Evolutionary conservation across 2,888 invertebrate genomes (phyloP), one percentile per base, ranked within the genome.

Genomic region (Stenichneumon culpator): DNA sequence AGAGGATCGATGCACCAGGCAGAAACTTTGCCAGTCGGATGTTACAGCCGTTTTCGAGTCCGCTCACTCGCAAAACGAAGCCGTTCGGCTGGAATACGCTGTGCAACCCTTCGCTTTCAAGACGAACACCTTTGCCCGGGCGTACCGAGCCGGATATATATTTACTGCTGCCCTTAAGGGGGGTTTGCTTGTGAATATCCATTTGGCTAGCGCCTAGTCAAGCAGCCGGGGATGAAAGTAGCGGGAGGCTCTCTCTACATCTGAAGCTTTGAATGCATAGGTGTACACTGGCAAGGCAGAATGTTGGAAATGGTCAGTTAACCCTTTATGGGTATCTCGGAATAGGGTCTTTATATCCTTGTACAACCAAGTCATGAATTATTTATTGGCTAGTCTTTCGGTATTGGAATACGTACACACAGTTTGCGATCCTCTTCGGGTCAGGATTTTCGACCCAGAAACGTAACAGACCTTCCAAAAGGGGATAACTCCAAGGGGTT

Each of bases 61-160:
- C 36, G 68, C 36, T 54, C 72, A 54, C 28, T 74, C 54, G 54
- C 60, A 65, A 73, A 32, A 44, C 65, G 54, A 74, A 80, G 32
- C 67, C 74, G 80, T 74, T 80, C 73, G 44, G 3, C 73, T 60
- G 67, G 73, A 80, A 80, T 68, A 74, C 39, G 32, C 44, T 50
- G 36, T 68, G 68, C 67, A 74, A 74, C 73, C 73, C 74, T 68
- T 68, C 44, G 22, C 54, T 68, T 28, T 36, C 39, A 47, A 47
- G 73, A 60, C 70, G 70, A 52, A 79, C 54, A 25, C 78, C 78
- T 79, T 79, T 79, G 70, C 44, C 60, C 32, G 57, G 19, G 47
- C 52, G 44, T 57, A 47, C 60, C 60, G 28, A 60, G 22, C 44
- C 22, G 47, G 57, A 60, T 68, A 79, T 69, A 19, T 60, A 68